phyloP scores from a whole-genome alignment of 1,140 invertebrate genomes.

The Pseudomyrmex pallidus region DNA sequence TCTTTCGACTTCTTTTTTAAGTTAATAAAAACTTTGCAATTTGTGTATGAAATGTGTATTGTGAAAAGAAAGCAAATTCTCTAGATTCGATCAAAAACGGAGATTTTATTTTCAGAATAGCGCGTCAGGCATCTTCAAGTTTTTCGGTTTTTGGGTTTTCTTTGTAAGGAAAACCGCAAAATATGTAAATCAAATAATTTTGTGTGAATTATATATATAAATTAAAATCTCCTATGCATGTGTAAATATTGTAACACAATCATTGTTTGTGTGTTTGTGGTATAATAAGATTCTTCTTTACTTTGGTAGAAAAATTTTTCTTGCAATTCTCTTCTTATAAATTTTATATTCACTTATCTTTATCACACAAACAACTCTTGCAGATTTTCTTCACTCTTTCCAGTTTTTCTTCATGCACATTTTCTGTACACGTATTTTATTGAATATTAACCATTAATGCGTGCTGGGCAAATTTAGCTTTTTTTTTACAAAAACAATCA shows the following conservation, averaged over 20 bases:
- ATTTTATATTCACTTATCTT: background rate
- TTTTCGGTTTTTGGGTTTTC: background rate
- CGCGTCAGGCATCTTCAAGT: constrained; percentile 37
- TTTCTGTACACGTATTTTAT: background rate
- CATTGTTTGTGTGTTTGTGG: too few relatives aligned
- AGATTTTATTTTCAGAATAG: constrained; percentile 12
- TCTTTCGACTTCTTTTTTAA: background rate
- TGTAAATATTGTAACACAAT: too few relatives aligned
- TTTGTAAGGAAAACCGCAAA: background rate
- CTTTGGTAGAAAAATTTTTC: background rate
- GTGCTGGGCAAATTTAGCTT: background rate
- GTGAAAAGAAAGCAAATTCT: background rate
- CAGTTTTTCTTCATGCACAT: background rate
- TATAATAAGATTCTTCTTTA: background rate
- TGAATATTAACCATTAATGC: background rate
- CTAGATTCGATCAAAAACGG: constrained; percentile 36
- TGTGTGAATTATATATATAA: too few relatives aligned
- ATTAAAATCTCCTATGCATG: too few relatives aligned
- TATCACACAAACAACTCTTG: too few relatives aligned
- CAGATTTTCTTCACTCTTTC: background rate
- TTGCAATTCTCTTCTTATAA: background rate
- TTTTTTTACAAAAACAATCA: background rate
- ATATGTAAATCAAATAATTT: background rate
- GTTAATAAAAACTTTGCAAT: constrained; percentile 1
- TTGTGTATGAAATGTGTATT: background rate